Evolutionary conservation across 2,113 vertebrate species (phyloP).

Genomic region (pig (Sus scrofa)): DNA sequence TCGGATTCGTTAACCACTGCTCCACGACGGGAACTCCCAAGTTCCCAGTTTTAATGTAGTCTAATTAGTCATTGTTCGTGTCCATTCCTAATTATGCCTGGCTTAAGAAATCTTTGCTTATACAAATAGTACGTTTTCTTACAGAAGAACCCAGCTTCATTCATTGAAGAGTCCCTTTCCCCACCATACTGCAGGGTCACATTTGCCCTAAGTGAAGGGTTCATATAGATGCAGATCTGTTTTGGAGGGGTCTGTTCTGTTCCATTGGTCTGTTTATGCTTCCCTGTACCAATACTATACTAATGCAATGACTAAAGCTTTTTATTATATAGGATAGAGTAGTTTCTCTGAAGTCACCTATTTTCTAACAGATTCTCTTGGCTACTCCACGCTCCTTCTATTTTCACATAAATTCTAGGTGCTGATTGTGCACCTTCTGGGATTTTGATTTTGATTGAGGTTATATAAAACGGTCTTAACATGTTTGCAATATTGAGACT

Average conservation of each 20-base stretch:
- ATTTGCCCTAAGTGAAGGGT: not conserved
- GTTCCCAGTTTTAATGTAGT: not conserved
- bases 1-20: too few species aligned
- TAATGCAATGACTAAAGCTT: not conserved
- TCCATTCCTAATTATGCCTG: not conserved
- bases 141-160: too few species aligned
- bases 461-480: not conserved
- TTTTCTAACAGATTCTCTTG: not conserved
- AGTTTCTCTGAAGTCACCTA: not conserved
- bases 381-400: not conserved
- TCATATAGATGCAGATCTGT: rapidly evolving
- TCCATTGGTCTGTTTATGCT: rapidly evolving
- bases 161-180: not conserved
- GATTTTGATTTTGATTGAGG: not conserved
- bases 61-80: not conserved
- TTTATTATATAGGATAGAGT: too few species aligned
- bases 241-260: rapidly evolving
- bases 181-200: rapidly evolving
- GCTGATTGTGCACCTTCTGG: not conserved
- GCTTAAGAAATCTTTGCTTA: not conserved
- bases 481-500: not conserved
- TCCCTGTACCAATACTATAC: rapidly evolving
- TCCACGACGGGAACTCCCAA: not conserved
- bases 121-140: not conserved
- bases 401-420: not conserved